phyloP scores from a whole-genome alignment of 1,140 invertebrate species.

The Conus betulinus region DNA sequence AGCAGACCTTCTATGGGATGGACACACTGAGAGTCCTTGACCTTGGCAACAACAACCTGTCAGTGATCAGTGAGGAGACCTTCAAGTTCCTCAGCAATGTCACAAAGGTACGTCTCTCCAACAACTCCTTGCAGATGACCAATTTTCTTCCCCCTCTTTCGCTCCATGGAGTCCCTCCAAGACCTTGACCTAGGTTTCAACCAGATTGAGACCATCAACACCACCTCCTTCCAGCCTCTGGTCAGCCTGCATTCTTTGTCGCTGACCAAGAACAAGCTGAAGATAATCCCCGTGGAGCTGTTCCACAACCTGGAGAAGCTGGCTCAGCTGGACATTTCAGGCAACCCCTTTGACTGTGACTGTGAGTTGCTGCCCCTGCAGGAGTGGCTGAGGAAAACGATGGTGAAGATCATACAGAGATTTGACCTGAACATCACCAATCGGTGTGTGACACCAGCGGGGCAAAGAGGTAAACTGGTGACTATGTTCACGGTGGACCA shows the following conservation, averaged over 20 bases:
- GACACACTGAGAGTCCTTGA: conserved; percentile 53
- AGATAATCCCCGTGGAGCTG: conserved; percentile 39
- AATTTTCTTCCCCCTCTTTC: conserved; percentile 47
- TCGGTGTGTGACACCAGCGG: conserved; percentile 42
- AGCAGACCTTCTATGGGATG: conserved; percentile 59
- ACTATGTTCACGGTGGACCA: conserved; percentile 38
- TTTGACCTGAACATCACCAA: conserved; percentile 45
- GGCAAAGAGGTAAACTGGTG: conserved; percentile 42
- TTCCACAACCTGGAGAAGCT: conserved; percentile 54
- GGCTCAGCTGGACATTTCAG: conserved; percentile 58
- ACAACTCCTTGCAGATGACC: conserved; percentile 50
- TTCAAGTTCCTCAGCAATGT: conserved; percentile 58
- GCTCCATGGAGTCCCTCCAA: conserved; percentile 45
- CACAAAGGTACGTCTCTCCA: conserved; percentile 48
- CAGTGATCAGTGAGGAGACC: conserved; percentile 45
- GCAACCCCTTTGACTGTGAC: conserved; percentile 63
- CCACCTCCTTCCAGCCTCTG: conserved; percentile 41
- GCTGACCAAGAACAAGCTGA: conserved; percentile 51
- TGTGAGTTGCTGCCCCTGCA: conserved; percentile 60
- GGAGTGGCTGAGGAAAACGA: conserved; percentile 57
- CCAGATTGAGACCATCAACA: conserved; percentile 48
- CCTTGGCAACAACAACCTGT: conserved; percentile 56
- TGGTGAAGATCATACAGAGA: conserved; percentile 41
- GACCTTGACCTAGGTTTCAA: conserved; percentile 62
- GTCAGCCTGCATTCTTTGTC: conserved; percentile 45